phyloP scores from a whole-genome alignment of 2,113 vertebrate species.

The Callionymus lyra region DNA sequence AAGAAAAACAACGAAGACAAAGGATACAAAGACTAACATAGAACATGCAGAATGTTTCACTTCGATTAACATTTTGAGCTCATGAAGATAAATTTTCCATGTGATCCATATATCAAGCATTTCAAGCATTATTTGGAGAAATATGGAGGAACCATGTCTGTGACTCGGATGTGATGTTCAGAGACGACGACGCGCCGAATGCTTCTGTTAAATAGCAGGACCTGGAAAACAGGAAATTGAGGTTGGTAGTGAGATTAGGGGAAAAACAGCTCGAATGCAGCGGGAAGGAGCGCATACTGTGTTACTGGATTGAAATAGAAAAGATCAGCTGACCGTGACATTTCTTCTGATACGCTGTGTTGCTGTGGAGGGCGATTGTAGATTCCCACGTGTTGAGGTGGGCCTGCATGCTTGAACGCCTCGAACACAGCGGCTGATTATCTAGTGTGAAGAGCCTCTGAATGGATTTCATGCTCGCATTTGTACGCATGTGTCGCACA shows the following conservation, averaged over 20 bases:
- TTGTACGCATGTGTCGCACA: conserved; percentile 7
- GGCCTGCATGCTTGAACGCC: conserved; percentile 17
- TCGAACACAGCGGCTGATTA: conserved; percentile 21
- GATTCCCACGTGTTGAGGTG: background rate
- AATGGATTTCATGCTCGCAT: conserved; percentile 18
- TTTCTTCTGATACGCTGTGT: conserved; percentile 1
- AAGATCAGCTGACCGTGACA: conserved; percentile 6
- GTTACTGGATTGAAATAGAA: conserved; percentile 11
- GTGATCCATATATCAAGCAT: too few relatives aligned
- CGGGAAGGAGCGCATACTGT: conserved; percentile 1
- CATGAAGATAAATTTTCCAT: too few relatives aligned
- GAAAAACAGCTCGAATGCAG: too few relatives aligned
- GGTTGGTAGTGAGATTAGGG: conserved; percentile 17
- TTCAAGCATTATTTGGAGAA: too few relatives aligned
- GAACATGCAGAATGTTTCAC: too few relatives aligned
- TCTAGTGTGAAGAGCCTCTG: conserved; percentile 15
- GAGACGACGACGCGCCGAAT: too few relatives aligned
- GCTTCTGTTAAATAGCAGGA: background rate
- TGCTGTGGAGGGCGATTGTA: conserved; percentile 10
- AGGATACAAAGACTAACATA: too few relatives aligned
- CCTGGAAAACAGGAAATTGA: conserved; percentile 35
- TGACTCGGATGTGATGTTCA: too few relatives aligned
- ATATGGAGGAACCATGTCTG: too few relatives aligned
- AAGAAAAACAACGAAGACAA: too few relatives aligned
- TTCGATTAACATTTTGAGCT: too few relatives aligned